Base-by-base conservation (phyloP, 1,140 invertebrate genomes). In the Physella acuta region DNA sequence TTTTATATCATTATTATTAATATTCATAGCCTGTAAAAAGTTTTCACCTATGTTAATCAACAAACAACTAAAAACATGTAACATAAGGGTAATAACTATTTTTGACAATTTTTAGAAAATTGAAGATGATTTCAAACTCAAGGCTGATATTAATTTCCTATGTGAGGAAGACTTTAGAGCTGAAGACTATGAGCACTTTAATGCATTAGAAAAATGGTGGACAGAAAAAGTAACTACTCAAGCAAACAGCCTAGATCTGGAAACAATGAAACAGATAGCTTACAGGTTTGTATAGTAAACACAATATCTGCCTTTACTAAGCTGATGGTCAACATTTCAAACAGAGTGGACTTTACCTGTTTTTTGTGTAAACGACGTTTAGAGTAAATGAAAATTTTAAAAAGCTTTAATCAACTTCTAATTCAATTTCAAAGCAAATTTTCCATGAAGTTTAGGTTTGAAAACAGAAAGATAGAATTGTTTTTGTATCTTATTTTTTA, bases 281-380 rank as follows among this genome's bases (percentile, higher is more conserved):
- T 67, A 37, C 31, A 67, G 64, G 64, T 67, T 17, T 3, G 60
- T 24, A 55, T n/a, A n/a, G n/a, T n/a, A n/a, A n/a, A n/a, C n/a
- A n/a, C n/a, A n/a, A n/a, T n/a, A n/a, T n/a, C n/a, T n/a, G n/a
- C n/a, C n/a, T n/a, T n/a, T n/a, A n/a, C n/a, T n/a, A n/a, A n/a
- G n/a, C n/a, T n/a, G n/a, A n/a, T n/a, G n/a, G n/a, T n/a, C n/a
- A n/a, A n/a, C n/a, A n/a, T n/a, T n/a, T n/a, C n/a, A n/a, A n/a
- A n/a, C n/a, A n/a, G n/a, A n/a, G n/a, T n/a, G n/a, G n/a, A n/a
- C n/a, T n/a, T n/a, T n/a, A n/a, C n/a, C n/a, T n/a, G n/a, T n/a
- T n/a, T n/a, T n/a, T n/a, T n/a, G n/a, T n/a, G n/a, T n/a, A n/a
- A n/a, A n/a, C n/a, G n/a, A n/a, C n/a, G n/a, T n/a, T n/a, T n/a